These are phyloP conservation scores for Euglossa dilemma DNA, from an alignment of 1,140 invertebrate genomes.

Conservation along the genomic window DNA sequence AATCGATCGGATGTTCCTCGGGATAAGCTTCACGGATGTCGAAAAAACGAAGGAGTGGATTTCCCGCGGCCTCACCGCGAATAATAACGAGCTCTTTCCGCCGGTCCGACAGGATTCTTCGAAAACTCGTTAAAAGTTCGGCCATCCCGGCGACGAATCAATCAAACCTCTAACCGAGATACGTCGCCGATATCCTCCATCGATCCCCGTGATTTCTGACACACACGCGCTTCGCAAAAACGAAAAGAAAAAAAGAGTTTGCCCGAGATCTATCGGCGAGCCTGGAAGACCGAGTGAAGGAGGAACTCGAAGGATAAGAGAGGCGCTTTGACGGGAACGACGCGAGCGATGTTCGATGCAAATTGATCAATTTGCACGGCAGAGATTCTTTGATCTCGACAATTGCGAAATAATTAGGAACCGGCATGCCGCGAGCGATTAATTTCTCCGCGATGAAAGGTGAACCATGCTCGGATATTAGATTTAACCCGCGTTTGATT, in stretches of 20 bases:
- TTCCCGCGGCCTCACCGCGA: slow-evolving; percentile 9
- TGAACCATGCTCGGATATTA: background rate
- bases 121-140: slow-evolving; percentile 53
- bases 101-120: slow-evolving; percentile 10
- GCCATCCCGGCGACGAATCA: slow-evolving; percentile 28
- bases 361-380: background rate
- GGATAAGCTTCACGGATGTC: background rate
- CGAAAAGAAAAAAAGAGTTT: background rate
- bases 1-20: background rate
- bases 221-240: background rate
- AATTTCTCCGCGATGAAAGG: background rate
- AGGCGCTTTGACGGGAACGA: background rate
- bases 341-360: background rate
- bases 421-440: background rate
- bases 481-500: background rate
- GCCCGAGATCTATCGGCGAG: background rate
- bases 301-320: no score
- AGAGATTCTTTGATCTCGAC: background rate
- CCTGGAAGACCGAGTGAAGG: no score
- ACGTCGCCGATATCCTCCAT: slow-evolving; percentile 27
- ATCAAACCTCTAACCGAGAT: slow-evolving; percentile 14
- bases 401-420: background rate
- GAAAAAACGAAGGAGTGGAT: slow-evolving; percentile 19
- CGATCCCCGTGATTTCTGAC: slow-evolving; percentile 16
- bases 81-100: slow-evolving; percentile 15